Base-by-base conservation (phyloP, 1,140 invertebrate species). In the Oppia nitens region DNA sequence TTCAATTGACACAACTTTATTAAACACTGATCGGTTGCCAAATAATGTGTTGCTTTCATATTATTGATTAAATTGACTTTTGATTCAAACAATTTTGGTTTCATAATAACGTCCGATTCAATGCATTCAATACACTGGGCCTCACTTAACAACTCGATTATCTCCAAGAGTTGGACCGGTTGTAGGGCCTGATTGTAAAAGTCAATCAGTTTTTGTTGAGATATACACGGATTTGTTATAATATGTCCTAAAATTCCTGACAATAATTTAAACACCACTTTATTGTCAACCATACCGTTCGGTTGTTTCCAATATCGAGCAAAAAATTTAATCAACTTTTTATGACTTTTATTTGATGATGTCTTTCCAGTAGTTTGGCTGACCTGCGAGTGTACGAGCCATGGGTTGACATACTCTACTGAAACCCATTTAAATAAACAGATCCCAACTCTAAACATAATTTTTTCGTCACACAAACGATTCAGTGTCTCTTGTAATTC, bases 301-400 rank as follows among this genome's bases (percentile, higher is more conserved):
- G 86, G 75, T 60, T 80, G 76, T 55, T 82, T 79, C 85, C 85
- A 87, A 0, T 83, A 82, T 61, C 79, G 72, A 21, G 61, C 53
- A 9, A 64, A n/a, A 47, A 63, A 66, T 49, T 55, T 27, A 2
- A 65, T 29, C 9, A 52, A 40, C 47, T 60, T 48, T 4, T 17
- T 48, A 14, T 48, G 47, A 48, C 26, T 25, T 3, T 48, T 47
- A 12, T 20, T 17, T 9, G n/a, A 25, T 6, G 9, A 11, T 11
- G 20, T 6, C 11, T 9, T 57, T 24, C 50, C 53, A 58, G 55
- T 45, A 25, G 23, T 25, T 25, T 4, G 3, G 17, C 6, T 6
- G n/a, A 53, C 27, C 27, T 74, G 78, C 0, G 78, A 77, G 59
- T 76, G 71, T 49, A 80, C 74, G 3, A 81, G 60, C 80, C 80